Percentiles rank a stretch among this genome's conserved stretches.
Evolutionary conservation across 1,140 invertebrate genomes (phyloP).

Genomic region (Drosophila bifasciata): DNA sequence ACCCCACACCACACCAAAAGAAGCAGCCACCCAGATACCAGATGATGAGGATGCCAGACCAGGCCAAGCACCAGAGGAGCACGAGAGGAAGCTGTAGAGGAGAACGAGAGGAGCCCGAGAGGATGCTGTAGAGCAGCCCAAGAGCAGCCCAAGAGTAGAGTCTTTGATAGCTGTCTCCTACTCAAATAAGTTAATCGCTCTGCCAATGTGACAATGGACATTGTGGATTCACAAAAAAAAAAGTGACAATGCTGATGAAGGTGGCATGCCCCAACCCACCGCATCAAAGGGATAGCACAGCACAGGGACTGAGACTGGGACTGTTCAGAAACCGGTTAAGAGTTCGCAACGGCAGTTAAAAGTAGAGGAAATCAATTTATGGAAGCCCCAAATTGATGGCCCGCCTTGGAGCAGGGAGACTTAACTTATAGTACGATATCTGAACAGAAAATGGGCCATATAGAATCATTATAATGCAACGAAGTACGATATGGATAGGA

Average conservation of each 20-base stretch:
- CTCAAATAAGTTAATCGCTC: constrained; percentile 75
- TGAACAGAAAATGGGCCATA: too few relatives aligned
- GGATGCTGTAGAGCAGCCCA: too few relatives aligned
- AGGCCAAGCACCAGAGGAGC: too few relatives aligned
- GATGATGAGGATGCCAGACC: background rate
- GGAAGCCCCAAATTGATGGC: constrained; percentile 24
- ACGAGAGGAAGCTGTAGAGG: too few relatives aligned
- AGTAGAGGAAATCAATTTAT: constrained; percentile 37
- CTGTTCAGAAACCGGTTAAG: constrained; percentile 23
- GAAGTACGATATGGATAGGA: too few relatives aligned
- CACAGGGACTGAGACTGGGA: too few relatives aligned
- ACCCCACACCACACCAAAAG: background rate
- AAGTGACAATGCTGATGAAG: too few relatives aligned
- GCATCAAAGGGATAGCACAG: background rate
- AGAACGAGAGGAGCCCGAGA: too few relatives aligned
- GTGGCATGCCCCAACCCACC: constrained; percentile 2
- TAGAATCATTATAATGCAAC: too few relatives aligned
- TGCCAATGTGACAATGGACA: constrained; percentile 50
- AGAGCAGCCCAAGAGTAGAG: too few relatives aligned
- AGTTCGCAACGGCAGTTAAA: constrained; percentile 14
- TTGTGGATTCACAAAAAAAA: background rate
- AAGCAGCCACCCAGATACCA: background rate
- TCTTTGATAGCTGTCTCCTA: constrained; percentile 25
- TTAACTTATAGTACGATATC: too few relatives aligned
- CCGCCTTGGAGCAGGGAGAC: background rate